These are phyloP conservation scores for Sterna hirundo DNA, from an alignment of 2,113 vertebrate genomes.

Conservation along the genomic window DNA sequence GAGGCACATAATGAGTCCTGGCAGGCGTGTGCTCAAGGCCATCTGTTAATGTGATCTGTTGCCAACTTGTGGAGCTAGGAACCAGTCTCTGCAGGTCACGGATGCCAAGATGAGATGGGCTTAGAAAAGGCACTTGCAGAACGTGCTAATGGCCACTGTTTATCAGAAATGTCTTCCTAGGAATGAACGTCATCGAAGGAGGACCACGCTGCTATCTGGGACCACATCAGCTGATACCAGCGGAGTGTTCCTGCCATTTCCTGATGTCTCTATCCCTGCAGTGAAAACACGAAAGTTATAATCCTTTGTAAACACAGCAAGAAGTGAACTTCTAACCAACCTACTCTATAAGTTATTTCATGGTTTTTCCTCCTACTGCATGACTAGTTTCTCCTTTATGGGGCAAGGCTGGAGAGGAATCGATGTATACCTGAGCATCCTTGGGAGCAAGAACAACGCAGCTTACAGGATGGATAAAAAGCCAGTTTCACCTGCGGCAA, in stretches of 20 bases:
- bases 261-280: neutral
- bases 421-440: neutral
- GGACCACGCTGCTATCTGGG: neutral
- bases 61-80: conserved; percentile 3
- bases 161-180: neutral
- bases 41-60: neutral
- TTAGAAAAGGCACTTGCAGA: neutral
- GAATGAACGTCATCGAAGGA: neutral
- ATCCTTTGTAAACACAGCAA: neutral
- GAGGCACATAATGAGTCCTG: neutral
- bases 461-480: neutral
- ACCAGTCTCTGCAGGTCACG: neutral
- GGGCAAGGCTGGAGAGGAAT: neutral
- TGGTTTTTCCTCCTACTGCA: neutral
- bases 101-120: neutral
- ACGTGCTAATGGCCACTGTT: conserved; percentile 7
- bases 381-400: neutral
- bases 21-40: neutral
- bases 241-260: neutral
- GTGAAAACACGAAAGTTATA: neutral
- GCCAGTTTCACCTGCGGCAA: neutral
- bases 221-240: neutral
- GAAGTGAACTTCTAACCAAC: neutral
- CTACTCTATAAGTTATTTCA: neutral
- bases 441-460: neutral